Conservation (phyloP, 2,113 vertebrate genomes). For the Microcebus tavaratra region DNA sequence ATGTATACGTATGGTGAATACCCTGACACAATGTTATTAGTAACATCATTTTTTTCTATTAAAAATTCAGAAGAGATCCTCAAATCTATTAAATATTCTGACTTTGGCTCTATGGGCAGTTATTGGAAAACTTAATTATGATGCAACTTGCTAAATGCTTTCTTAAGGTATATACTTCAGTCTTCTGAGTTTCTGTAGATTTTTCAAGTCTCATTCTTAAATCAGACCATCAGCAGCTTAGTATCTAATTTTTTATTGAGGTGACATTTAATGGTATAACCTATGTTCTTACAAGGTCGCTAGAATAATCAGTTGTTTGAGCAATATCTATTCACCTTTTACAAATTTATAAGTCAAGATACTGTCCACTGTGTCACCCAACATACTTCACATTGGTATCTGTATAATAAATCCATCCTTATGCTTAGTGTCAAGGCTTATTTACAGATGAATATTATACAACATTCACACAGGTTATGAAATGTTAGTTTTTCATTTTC, state of each 20-base stretch:
- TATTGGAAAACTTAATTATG: neutral
- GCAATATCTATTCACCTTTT: neutral
- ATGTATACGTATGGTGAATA: neutral
- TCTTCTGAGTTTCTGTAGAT: neutral
- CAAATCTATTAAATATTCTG: neutral
- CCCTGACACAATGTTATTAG: neutral
- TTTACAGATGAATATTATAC: neutral
- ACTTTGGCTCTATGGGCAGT: neutral
- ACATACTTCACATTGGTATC: neutral
- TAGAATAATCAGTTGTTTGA: neutral
- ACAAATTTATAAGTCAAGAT: neutral
- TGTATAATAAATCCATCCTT: neutral
- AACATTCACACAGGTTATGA: neutral
- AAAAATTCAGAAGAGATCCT: neutral
- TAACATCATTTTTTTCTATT: neutral
- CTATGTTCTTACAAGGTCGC: neutral
- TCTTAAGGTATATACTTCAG: neutral
- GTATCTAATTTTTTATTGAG: neutral
- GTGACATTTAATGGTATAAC: neutral
- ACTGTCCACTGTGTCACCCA: neutral
- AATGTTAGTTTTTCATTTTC: neutral
- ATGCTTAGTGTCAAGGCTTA: neutral
- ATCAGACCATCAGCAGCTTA: neutral
- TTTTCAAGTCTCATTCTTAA: neutral
- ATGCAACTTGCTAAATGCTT: neutral